phyloP scores from a whole-genome alignment of 2,797 vertebrate genomes.

The Megaceryle alcyon region DNA sequence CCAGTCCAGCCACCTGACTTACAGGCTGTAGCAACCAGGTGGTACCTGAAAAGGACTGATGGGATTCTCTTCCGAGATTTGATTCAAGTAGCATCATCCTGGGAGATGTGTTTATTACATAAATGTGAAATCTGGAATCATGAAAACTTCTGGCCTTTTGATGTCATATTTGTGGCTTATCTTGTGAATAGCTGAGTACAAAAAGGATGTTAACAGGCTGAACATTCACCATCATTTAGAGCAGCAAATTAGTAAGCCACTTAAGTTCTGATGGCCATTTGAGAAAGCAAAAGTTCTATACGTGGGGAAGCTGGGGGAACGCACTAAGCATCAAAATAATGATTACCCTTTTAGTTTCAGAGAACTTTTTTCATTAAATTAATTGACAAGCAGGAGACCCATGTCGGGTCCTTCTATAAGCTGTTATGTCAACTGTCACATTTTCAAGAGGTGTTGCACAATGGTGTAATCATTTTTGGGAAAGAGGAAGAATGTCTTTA shows the following conservation, averaged over 20 bases:
- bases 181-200: not conserved
- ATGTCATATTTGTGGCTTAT: not conserved
- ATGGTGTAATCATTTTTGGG: not conserved
- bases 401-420: not conserved
- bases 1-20: not conserved
- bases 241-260: not conserved
- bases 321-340: not conserved
- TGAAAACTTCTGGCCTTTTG: not conserved
- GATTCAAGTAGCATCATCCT: not conserved
- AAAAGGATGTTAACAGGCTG: not conserved
- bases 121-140: not conserved
- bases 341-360: not conserved
- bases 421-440: not conserved
- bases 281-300: not conserved
- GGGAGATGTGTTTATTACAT: not conserved
- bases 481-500: not conserved
- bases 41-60: not conserved
- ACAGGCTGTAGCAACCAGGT: not conserved
- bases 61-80: not conserved
- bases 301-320: not conserved
- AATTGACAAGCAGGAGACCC: not conserved
- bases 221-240: not conserved
- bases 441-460: not conserved
- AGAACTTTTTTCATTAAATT: not conserved
- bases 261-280: not conserved